These are phyloP conservation scores for Panthera leo DNA, from an alignment of 2,113 vertebrate species.

Conservation along the genomic window DNA sequence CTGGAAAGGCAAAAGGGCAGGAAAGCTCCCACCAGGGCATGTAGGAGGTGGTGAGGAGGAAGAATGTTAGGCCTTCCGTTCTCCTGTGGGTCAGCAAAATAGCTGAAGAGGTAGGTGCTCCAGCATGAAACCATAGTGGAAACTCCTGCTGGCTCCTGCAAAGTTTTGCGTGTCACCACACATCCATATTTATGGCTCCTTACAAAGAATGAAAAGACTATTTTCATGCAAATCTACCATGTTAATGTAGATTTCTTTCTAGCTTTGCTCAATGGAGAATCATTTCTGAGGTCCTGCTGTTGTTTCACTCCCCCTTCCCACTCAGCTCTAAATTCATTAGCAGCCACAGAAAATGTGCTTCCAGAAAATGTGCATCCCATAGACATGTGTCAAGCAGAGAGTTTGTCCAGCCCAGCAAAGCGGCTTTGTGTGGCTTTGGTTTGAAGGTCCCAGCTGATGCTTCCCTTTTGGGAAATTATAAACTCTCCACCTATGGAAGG, in stretches of 20 bases:
- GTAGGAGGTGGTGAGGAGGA: background rate
- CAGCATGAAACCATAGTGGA: rapidly evolving
- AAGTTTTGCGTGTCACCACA: rapidly evolving
- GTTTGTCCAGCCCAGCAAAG: background rate
- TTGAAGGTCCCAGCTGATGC: background rate
- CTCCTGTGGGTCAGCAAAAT: background rate
- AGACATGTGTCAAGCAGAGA: background rate
- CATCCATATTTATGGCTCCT: background rate
- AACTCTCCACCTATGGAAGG: background rate
- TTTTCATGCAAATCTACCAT: background rate
- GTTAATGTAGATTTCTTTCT: background rate
- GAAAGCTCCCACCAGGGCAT: background rate
- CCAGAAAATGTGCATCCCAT: background rate
- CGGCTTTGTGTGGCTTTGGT: background rate
- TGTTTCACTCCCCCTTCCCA: background rate
- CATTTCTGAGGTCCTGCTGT: background rate
- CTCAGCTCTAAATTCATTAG: background rate
- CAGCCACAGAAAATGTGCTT: background rate
- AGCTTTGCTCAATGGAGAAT: background rate
- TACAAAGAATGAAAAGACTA: background rate
- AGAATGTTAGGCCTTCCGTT: background rate
- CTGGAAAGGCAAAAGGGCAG: slow-evolving; percentile 27
- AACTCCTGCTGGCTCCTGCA: background rate
- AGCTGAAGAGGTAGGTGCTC: background rate
- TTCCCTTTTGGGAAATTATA: background rate